Conservation (phyloP, 2,113 vertebrate genomes). For the Aspiorhynchus laticeps region DNA sequence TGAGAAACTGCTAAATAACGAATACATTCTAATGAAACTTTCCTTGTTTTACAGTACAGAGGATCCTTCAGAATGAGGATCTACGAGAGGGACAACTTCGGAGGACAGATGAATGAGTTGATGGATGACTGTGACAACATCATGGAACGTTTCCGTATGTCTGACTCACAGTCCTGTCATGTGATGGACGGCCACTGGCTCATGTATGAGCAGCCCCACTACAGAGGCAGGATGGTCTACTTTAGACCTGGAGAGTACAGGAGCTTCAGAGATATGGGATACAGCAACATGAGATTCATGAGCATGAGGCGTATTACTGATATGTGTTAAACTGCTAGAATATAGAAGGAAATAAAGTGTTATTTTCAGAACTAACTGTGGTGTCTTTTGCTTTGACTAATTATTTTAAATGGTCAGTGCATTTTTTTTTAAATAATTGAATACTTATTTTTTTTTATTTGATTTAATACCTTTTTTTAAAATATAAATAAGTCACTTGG, state of each 20-base stretch:
- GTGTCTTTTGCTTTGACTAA: neutral
- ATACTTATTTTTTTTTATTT: neutral
- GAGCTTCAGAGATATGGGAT: slow-evolving; percentile 69
- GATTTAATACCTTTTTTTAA: neutral
- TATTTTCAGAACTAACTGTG: slow-evolving; percentile 16
- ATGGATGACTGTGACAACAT: slow-evolving; percentile 78
- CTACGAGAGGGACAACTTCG: slow-evolving; percentile 75
- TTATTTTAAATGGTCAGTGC: neutral
- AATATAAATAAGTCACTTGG: neutral
- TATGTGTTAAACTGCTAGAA: slow-evolving; percentile 67
- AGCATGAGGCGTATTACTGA: slow-evolving; percentile 76
- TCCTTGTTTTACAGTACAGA: slow-evolving; percentile 66
- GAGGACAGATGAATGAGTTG: slow-evolving; percentile 68
- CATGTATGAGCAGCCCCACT: slow-evolving; percentile 76
- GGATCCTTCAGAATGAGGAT: slow-evolving; percentile 75
- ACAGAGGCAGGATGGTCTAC: slow-evolving; percentile 75
- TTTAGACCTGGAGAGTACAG: slow-evolving; percentile 76
- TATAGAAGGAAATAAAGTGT: slow-evolving; percentile 56
- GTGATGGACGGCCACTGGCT: slow-evolving; percentile 82
- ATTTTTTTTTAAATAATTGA: neutral
- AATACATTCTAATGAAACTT: neutral
- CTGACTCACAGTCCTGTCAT: slow-evolving; percentile 73
- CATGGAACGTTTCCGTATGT: slow-evolving; percentile 71
- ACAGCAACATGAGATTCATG: slow-evolving; percentile 53
- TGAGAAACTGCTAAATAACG: neutral